Evolutionary conservation across 2,113 vertebrate species (phyloP).

Genomic region (Periophthalmodon schlosseri): DNA sequence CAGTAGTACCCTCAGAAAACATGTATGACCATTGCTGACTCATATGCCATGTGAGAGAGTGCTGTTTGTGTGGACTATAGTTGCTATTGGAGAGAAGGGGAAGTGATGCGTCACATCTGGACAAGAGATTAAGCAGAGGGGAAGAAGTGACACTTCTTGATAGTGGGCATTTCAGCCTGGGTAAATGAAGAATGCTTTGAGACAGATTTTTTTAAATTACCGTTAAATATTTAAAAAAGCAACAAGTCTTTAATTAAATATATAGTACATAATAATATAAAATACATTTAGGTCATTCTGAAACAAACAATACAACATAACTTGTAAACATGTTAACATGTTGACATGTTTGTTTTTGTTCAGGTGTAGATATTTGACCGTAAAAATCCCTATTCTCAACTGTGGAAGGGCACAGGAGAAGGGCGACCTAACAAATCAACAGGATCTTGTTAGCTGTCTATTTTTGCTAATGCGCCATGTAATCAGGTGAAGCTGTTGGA

Average conservation of each 20-base stretch:
- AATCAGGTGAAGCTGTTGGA: conserved; percentile 25
- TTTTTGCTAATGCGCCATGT: conserved; percentile 45
- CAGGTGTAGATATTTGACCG: background rate
- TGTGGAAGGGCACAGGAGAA: background rate
- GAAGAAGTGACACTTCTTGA: conserved; percentile 52
- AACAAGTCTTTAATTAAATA: background rate
- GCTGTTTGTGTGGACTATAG: background rate
- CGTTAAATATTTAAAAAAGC: background rate
- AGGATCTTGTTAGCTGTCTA: conserved; percentile 49
- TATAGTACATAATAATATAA: background rate
- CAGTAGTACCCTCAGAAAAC: conserved; percentile 42
- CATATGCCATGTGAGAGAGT: conserved; percentile 12
- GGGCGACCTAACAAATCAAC: background rate
- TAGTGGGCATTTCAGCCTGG: conserved; percentile 25
- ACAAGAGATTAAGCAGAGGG: conserved; percentile 56
- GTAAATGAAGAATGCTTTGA: conserved; percentile 20
- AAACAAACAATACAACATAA: background rate
- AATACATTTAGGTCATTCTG: background rate
- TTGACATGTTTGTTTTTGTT: background rate
- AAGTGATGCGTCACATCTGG: conserved; percentile 63
- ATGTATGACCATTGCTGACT: conserved; percentile 34
- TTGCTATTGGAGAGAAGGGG: conserved; percentile 30
- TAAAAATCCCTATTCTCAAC: background rate
- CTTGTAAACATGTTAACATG: background rate
- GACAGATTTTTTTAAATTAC: background rate